Conservation (phyloP, 2,113 vertebrate genomes). For the Psilopogon haemacephalus region DNA sequence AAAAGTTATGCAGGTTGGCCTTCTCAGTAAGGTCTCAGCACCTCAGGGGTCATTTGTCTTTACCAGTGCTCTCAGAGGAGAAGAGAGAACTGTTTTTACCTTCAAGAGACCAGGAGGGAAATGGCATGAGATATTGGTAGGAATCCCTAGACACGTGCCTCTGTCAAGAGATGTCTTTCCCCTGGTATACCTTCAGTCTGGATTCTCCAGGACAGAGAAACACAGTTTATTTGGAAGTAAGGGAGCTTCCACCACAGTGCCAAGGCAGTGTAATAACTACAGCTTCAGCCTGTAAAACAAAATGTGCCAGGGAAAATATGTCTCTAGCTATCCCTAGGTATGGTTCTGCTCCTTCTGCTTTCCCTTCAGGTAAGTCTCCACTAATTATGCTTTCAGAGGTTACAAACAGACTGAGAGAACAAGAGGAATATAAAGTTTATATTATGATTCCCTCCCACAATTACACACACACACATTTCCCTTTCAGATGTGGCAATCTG, state of each 20-base stretch:
- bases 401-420: neutral
- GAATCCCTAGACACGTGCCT: neutral
- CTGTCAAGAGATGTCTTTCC: neutral
- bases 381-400: conserved; percentile 6
- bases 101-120: neutral
- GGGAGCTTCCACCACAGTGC: neutral
- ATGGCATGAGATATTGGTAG: neutral
- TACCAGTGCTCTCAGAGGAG: neutral
- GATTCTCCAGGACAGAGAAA: neutral
- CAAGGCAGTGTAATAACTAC: neutral
- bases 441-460: neutral
- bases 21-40: neutral
- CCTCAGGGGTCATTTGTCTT: neutral
- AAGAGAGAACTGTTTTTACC: neutral
- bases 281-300: neutral
- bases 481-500: neutral
- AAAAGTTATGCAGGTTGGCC: neutral
- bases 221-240: neutral
- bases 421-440: neutral
- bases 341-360: neutral
- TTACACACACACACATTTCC: neutral
- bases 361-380: neutral
- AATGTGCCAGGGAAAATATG: neutral
- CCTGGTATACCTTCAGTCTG: neutral
- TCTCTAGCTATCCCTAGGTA: neutral